Evolutionary conservation across 2,888 invertebrate genomes (phyloP), one percentile per base, ranked within the genome.

Genomic region (Coremacera marginata): DNA sequence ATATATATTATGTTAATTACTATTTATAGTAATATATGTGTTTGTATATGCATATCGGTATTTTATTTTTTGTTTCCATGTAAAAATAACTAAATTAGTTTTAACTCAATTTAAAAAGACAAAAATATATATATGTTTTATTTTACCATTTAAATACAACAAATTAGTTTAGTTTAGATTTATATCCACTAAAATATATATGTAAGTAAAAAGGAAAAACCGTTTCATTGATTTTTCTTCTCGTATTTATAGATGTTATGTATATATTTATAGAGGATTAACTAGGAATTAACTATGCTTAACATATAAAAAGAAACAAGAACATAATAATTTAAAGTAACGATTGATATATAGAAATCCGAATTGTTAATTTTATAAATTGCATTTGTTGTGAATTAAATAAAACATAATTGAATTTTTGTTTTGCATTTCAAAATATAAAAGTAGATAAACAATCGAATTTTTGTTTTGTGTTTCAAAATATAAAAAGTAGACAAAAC

Each of bases 11-110:
- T 68, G 37, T 72, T 37, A 57, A 68, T 72, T 71, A 19, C 62
- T 68, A 76, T 60, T 22, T 76, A 76, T 78, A 76, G 49, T 65
- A 60, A 78, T 49, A 67, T 75, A 68, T 77, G 37, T 57, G n/a
- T 76, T 63, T 76, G 55, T 63, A 62, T 62, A 76, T 62, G 44
- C 19, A 52, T 75, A 67, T 75, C 44, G 34, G 52, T 75, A 67
- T 73, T 63, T 8, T 44, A 11, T 44, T 44, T 44, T 44, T 37
- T 37, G 8, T 62, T 27, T 57, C 34, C 51, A 76, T 68, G 70
- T 62, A 65, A 72, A 76, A 67, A 71, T 70, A 77, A 77, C 65
- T 55, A 76, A 71, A 71, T 49, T 55, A 75, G 49, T 31, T 67
- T 73, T 7, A 62, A 73, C 14, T 77, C 34, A 73, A 44, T 67